Evolutionary conservation across 2,797 vertebrate genomes (phyloP).

Genomic region (Crax fasciolata): DNA sequence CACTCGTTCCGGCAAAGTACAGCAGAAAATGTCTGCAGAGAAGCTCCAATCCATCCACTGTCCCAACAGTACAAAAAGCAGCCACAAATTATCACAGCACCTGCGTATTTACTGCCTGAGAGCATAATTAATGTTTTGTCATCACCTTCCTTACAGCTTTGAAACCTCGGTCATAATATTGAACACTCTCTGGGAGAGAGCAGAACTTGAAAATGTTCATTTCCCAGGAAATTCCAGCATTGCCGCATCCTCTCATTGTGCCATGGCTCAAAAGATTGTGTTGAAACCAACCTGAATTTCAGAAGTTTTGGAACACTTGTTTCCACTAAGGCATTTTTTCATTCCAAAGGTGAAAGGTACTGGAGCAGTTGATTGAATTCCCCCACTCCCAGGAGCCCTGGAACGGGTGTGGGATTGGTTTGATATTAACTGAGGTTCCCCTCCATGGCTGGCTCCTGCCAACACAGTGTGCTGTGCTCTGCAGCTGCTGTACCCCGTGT

Average conservation of each 20-base stretch:
- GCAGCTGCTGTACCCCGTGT: conserved; percentile 40
- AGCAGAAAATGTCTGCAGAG: background rate
- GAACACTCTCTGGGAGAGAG: background rate
- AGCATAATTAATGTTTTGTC: conserved; percentile 52
- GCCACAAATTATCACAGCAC: conserved; percentile 48
- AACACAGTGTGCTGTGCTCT: background rate
- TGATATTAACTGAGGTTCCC: conserved; percentile 16
- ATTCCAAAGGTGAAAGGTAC: conserved; percentile 34
- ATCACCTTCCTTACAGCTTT: conserved; percentile 43
- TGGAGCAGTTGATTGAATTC: conserved; percentile 40
- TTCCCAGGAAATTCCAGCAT: background rate
- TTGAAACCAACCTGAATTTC: background rate
- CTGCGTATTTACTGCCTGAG: conserved; percentile 34
- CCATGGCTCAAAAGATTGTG: background rate
- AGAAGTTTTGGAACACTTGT: background rate
- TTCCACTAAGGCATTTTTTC: background rate
- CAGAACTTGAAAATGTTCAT: background rate
- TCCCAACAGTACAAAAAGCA: background rate
- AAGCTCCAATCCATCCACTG: background rate
- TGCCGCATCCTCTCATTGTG: background rate
- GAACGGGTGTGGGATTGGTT: conserved; percentile 5
- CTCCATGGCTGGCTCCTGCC: background rate
- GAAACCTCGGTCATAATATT: conserved; percentile 10
- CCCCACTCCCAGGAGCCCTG: background rate
- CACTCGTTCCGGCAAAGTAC: background rate